phyloP scores from a whole-genome alignment of 2,113 vertebrate genomes.

The Sinocyclocheilus grahami region DNA sequence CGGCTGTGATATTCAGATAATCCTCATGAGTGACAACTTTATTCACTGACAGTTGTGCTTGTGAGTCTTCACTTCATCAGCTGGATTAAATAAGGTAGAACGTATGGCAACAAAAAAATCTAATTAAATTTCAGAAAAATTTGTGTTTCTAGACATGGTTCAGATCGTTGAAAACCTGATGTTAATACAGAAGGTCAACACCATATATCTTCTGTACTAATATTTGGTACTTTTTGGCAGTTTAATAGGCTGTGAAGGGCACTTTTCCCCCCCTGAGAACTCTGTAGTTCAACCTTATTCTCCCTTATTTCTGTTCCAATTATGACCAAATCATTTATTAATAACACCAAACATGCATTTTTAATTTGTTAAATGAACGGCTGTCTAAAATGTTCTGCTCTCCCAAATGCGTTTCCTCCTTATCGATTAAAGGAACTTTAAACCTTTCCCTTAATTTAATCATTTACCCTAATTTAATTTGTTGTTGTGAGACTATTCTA shows the following conservation, averaged over 20 bases:
- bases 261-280: neutral
- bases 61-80: neutral
- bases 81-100: neutral
- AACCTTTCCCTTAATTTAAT: constrained; percentile 51
- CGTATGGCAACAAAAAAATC: neutral
- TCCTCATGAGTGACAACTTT: neutral
- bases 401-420: constrained; percentile 33
- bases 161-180: neutral
- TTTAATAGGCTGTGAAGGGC: neutral
- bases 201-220: neutral
- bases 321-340: constrained; percentile 58
- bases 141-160: neutral
- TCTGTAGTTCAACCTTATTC: constrained; percentile 41
- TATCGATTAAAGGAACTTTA: constrained; percentile 53
- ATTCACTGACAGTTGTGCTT: neutral
- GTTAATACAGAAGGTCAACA: neutral
- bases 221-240: constrained; percentile 1
- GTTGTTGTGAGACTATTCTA: constrained; percentile 6
- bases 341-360: constrained; percentile 53
- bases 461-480: constrained; percentile 42
- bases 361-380: constrained; percentile 53
- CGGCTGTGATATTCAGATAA: neutral
- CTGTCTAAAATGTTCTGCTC: constrained; percentile 7
- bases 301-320: constrained; percentile 38
- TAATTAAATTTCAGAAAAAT: neutral